These are phyloP conservation scores for Eupithecia subfuscata DNA, from an alignment of 2,888 invertebrate genomes.

Conservation along the genomic window DNA sequence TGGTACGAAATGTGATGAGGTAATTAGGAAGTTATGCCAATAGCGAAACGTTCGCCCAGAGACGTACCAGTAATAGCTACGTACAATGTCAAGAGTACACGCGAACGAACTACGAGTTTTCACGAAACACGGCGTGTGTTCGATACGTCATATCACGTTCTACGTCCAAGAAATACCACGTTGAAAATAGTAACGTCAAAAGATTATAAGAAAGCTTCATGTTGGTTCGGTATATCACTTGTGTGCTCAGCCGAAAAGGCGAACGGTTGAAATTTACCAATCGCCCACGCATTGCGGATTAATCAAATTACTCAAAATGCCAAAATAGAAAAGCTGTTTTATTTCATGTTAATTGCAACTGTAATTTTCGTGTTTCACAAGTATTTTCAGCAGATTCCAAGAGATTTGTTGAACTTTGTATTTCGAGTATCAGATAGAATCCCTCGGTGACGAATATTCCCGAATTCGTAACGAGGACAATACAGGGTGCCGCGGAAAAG, in stretches of 20 bases:
- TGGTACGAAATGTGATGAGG: conserved; percentile 51
- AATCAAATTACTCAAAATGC: background rate
- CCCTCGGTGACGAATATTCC: conserved; percentile 34
- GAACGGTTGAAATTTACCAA: conserved; percentile 23
- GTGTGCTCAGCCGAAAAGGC: conserved; percentile 48
- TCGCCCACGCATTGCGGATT: conserved; percentile 27
- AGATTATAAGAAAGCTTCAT: conserved; percentile 59
- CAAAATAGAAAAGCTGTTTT: conserved; percentile 4
- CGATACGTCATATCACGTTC: conserved; percentile 26
- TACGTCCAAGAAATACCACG: conserved; percentile 47
- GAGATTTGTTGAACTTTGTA: conserved; percentile 32
- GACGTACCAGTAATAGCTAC: conserved; percentile 57
- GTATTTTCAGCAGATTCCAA: background rate
- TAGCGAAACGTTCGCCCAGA: conserved; percentile 46
- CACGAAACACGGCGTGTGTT: conserved; percentile 45
- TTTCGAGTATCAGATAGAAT: conserved; percentile 14
- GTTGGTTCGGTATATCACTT: conserved; percentile 53
- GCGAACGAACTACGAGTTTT: conserved; percentile 58
- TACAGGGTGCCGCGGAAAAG: conserved; percentile 1
- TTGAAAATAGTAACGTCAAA: conserved; percentile 61
- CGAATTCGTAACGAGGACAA: conserved; percentile 48
- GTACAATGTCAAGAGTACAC: conserved; percentile 80
- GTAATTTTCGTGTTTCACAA: background rate
- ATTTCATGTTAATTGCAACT: background rate
- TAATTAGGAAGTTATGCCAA: conserved; percentile 64